Conservation (phyloP, 2,113 vertebrate species). For the Onychorhynchus coronatus region DNA sequence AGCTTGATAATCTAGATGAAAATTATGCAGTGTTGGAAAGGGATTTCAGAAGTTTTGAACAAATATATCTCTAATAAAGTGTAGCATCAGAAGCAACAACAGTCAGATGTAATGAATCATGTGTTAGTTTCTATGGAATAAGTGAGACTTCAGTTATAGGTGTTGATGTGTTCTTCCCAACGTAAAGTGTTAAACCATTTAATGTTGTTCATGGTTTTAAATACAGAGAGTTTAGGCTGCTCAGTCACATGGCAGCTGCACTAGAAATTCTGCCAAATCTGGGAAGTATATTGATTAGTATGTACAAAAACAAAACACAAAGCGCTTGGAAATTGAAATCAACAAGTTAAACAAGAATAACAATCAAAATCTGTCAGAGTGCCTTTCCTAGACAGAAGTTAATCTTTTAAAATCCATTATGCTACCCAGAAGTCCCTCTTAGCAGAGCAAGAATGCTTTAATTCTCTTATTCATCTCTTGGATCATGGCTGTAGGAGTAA, state of each 20-base stretch:
- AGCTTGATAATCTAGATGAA: neutral
- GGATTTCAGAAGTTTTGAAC: neutral
- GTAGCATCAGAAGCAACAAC: neutral
- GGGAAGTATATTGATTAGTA: neutral
- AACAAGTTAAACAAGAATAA: constrained; percentile 1
- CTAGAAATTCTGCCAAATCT: neutral
- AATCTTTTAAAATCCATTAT: constrained; percentile 30
- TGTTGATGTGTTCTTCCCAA: neutral
- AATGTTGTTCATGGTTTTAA: neutral
- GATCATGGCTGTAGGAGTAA: neutral
- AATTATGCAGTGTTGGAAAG: neutral
- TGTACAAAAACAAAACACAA: neutral
- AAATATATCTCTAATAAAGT: neutral
- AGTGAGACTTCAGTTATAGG: neutral
- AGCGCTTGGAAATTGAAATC: neutral
- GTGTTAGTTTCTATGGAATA: neutral
- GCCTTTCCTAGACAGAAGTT: neutral
- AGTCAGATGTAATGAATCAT: neutral
- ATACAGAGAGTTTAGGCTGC: neutral
- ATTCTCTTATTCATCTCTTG: neutral
- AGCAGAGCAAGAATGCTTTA: neutral
- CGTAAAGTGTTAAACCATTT: neutral
- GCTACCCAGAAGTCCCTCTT: neutral
- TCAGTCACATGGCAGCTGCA: neutral
- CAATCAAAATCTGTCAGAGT: neutral